Evolutionary conservation across 2,797 vertebrate genomes (phyloP), one percentile per base, ranked within the genome.

Genomic region (Falco concolor): DNA sequence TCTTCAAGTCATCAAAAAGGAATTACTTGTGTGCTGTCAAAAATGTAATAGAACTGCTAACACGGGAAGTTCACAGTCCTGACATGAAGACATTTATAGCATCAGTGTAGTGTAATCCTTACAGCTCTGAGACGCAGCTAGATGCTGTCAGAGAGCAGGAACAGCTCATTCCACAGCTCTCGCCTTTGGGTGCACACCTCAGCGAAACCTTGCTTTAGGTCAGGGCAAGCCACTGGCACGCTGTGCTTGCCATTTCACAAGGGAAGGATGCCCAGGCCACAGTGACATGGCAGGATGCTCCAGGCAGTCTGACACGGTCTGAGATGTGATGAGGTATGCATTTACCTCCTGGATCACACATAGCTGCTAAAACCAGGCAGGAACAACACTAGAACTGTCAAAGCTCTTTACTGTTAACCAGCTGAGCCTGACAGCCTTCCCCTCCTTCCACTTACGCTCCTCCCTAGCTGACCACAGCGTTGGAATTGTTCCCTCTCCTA

Each of bases 51-150:
- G 53, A 25, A 40, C 10, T 49, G 27, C 18, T 38, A 38, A 73
- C 59, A 21, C 0, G 0, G 25, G 32, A 60, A 45, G 13, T 44
- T 72, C 25, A 36, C 0, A 1, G 7, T 57, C 42, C 59, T 42
- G 34, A 21, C 20, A 34, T 60, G 10, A 45, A 70, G 63, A 56
- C 12, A 8, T 30, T 23, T 30, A 64, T 15, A 56, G 27, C 9
- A 21, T 19, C 40, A 52, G 11, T 32, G 20, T 42, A 70, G 4
- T 30, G 22, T 28, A 40, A 24, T 21, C 22, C 18, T 20, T 65
- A 25, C n/a, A 72, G 57, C 12, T 14, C 10, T 19, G 23, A 50
- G 34, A 34, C 13, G 6, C 40, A 47, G 53, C 10, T 16, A n/a
- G 60, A 38, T 28, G 30, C 38, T n/a, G 6, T 23, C 44, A 78